Percentiles rank a stretch among this genome's conserved stretches.
Conservation (phyloP, 2,888 invertebrate genomes). For the Atrina japonica region DNA sequence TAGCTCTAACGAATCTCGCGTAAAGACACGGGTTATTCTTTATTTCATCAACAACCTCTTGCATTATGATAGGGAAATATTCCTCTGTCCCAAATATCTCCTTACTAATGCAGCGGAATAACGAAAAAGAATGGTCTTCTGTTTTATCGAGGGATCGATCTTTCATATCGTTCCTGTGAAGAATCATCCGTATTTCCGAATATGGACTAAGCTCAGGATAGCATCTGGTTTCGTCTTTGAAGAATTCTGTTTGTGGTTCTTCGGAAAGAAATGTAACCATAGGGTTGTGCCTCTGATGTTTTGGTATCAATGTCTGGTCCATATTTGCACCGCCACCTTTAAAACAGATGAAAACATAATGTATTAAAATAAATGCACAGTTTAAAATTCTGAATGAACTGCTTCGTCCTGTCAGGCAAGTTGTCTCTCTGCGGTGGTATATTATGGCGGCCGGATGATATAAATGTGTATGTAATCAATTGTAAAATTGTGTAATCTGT, state of each 20-base stretch:
- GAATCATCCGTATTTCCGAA: constrained; percentile 1
- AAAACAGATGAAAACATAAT: too few species aligned
- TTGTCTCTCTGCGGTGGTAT: too few species aligned
- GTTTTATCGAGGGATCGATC: constrained; percentile 15
- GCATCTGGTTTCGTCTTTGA: not conserved
- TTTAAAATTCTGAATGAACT: too few species aligned
- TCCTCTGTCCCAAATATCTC: constrained; percentile 31
- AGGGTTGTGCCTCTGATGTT: not conserved
- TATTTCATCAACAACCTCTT: constrained; percentile 5
- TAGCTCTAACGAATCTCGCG: not conserved
- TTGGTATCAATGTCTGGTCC: too few species aligned
- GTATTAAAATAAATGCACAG: too few species aligned
- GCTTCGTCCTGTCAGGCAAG: too few species aligned
- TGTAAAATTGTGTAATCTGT: too few species aligned
- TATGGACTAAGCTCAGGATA: not conserved
- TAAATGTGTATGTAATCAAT: too few species aligned
- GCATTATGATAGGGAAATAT: not conserved
- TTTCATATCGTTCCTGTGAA: constrained; percentile 8
- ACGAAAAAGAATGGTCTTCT: constrained; percentile 4
- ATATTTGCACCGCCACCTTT: too few species aligned
- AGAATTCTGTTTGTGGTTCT: not conserved
- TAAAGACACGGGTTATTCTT: not conserved
- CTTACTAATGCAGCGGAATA: constrained; percentile 35
- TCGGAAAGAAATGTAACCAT: constrained; percentile 6
- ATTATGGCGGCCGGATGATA: too few species aligned